phyloP scores from a whole-genome alignment of 2,797 vertebrate genomes.

The Psittacula derbiana region DNA sequence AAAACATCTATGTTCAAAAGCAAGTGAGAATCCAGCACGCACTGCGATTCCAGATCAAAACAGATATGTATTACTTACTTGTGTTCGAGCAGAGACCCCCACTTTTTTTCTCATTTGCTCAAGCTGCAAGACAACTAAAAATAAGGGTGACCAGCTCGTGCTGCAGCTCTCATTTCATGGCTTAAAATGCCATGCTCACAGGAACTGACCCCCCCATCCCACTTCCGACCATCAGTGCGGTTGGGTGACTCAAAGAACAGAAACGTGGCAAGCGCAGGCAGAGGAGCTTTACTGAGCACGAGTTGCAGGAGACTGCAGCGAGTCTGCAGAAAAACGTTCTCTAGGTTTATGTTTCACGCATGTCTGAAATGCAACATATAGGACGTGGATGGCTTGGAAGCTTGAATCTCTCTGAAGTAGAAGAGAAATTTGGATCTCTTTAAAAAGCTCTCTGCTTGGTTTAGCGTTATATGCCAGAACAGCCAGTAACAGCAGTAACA shows the following conservation, averaged over 20 bases:
- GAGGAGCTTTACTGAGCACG: background rate
- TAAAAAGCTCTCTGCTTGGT: background rate
- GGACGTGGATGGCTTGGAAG: background rate
- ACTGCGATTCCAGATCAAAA: background rate
- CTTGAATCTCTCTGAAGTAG: background rate
- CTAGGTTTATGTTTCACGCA: background rate
- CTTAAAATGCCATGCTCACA: constrained; percentile 13
- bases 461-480: background rate
- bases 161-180: constrained; percentile 27
- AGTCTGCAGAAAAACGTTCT: background rate
- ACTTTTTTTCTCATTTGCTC: background rate
- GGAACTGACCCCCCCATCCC: constrained; percentile 13
- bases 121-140: background rate
- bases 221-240: background rate
- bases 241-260: background rate
- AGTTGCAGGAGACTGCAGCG: background rate
- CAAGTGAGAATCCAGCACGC: background rate
- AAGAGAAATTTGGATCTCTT: background rate
- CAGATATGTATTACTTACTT: constrained; percentile 22
- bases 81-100: background rate
- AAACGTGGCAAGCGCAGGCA: background rate
- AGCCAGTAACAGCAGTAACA: background rate
- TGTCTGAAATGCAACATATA: background rate
- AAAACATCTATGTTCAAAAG: background rate
- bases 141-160: constrained; percentile 35